Conservation (phyloP, 2,888 invertebrate species). For the Coelinius sp. region DNA sequence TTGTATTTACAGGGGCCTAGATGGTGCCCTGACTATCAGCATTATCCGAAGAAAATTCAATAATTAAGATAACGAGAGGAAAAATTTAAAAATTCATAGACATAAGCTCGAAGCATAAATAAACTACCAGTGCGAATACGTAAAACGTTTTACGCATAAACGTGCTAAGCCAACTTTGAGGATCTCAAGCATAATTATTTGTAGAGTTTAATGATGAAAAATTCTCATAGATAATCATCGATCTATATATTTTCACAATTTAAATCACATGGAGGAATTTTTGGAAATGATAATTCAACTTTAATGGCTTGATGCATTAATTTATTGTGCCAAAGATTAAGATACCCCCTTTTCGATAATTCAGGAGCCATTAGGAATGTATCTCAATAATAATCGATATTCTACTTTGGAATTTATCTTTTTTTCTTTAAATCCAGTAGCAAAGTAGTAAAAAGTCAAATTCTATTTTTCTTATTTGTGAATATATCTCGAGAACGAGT, state of each 20-base stretch:
- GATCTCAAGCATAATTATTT: conserved; percentile 21
- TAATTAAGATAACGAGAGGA: neutral
- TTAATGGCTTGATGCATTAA: conserved; percentile 20
- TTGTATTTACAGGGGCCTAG: neutral
- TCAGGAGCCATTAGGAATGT: neutral
- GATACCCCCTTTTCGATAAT: conserved; percentile 7
- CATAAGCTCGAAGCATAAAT: conserved; percentile 1
- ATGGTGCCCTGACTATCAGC: neutral
- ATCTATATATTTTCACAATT: conserved; percentile 12
- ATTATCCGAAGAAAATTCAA: neutral
- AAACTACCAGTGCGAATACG: conserved; percentile 4
- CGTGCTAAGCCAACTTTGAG: neutral
- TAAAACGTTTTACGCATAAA: conserved; percentile 14
- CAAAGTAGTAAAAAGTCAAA: too few species aligned
- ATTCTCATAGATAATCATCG: neutral
- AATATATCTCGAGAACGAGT: too few species aligned
- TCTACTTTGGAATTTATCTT: too few species aligned
- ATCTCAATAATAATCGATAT: neutral
- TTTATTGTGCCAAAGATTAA: conserved; percentile 25
- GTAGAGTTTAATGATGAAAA: neutral
- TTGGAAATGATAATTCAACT: neutral
- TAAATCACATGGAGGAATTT: neutral
- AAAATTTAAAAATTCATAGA: neutral
- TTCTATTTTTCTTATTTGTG: too few species aligned
- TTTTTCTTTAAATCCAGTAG: too few species aligned